phyloP scores from a whole-genome alignment of 1,140 invertebrate genomes.

The Ctenoplectra terminalis region DNA sequence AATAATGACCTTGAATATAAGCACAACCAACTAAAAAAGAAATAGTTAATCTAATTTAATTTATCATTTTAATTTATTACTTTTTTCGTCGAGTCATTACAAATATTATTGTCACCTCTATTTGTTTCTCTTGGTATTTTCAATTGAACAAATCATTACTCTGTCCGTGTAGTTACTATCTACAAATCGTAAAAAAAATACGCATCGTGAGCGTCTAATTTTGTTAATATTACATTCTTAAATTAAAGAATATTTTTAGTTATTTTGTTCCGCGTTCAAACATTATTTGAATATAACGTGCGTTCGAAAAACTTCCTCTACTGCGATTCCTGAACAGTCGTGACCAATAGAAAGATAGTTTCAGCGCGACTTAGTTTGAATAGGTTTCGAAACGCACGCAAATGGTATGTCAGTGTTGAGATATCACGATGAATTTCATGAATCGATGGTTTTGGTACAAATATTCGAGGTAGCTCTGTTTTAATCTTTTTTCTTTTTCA shows the following conservation, averaged over 20 bases:
- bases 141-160: not conserved
- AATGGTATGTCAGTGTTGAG: not conserved
- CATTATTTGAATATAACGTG: not conserved
- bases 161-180: not conserved
- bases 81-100: not conserved
- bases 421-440: not conserved
- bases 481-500: not conserved
- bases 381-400: not conserved
- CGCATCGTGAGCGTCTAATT: too few species aligned
- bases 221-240: not conserved
- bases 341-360: not conserved
- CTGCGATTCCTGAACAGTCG: not conserved
- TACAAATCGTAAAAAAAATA: not conserved
- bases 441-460: not conserved
- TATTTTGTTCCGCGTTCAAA: not conserved
- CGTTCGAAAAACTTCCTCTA: not conserved
- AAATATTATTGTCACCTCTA: not conserved
- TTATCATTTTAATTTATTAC: not conserved
- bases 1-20: constrained; percentile 16
- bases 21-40: not conserved
- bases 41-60: not conserved
- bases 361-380: not conserved
- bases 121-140: not conserved
- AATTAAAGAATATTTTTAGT: not conserved
- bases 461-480: not conserved